phyloP scores from a whole-genome alignment of 2,888 invertebrate species.

The Lasioglossum zephyrum region DNA sequence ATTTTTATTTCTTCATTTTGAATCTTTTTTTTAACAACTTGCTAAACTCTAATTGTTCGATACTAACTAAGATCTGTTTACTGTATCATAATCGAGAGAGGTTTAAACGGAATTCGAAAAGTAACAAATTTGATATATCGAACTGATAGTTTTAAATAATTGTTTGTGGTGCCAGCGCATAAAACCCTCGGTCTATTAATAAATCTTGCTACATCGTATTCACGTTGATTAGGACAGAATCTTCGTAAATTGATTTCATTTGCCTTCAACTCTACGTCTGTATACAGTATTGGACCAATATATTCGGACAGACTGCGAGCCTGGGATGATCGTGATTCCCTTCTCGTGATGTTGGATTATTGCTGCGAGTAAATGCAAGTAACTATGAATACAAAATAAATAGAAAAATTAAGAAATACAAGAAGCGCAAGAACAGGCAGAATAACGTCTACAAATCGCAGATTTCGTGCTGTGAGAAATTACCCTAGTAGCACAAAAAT shows the following conservation, averaged over 20 bases:
- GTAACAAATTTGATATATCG: neutral
- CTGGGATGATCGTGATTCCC: neutral
- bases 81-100: neutral
- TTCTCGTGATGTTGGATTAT: neutral
- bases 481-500: too few species aligned
- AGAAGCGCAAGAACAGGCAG: neutral
- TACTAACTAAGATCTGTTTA: neutral
- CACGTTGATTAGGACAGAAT: neutral
- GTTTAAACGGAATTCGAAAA: neutral
- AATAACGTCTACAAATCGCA: neutral
- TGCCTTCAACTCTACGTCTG: neutral
- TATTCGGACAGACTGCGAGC: neutral
- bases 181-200: slow-evolving; percentile 5
- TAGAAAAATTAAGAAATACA: neutral
- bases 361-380: neutral
- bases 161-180: neutral
- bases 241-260: slow-evolving; percentile 16
- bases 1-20: neutral
- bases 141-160: neutral
- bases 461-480: neutral
- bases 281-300: neutral
- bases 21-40: neutral
- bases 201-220: slow-evolving; percentile 10
- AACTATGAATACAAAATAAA: neutral
- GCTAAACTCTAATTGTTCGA: neutral